Percentiles rank a stretch among this genome's conserved stretches.
Evolutionary conservation across 2,797 vertebrate genomes (phyloP).

Genomic region (Apogon hyalosoma): DNA sequence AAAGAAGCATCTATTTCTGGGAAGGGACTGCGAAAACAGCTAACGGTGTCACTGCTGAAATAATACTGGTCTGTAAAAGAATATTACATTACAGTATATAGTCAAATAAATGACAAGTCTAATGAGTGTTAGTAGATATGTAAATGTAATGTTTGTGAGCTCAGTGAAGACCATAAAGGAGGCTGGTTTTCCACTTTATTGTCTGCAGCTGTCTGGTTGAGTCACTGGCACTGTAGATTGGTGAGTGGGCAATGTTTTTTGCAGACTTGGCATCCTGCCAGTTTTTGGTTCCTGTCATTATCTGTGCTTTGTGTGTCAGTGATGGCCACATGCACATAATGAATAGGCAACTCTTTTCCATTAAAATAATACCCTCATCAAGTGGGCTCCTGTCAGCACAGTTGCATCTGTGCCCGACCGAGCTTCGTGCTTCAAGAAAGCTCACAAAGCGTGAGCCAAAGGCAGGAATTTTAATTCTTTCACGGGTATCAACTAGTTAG

Average conservation of each 20-base stretch:
- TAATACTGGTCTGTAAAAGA: constrained; percentile 39
- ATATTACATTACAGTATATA: constrained; percentile 36
- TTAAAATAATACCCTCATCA: constrained; percentile 84
- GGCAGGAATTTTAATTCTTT: constrained; percentile 82
- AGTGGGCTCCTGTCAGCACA: constrained; percentile 70
- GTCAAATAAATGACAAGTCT: constrained; percentile 58
- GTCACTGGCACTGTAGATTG: constrained; percentile 56
- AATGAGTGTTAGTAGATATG: constrained; percentile 56
- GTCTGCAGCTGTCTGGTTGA: constrained; percentile 64
- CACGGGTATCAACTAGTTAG: constrained; percentile 71
- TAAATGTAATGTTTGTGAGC: constrained; percentile 56
- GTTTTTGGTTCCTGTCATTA: constrained; percentile 74
- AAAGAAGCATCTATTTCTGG: constrained; percentile 75
- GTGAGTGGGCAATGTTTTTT: constrained; percentile 45
- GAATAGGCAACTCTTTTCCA: constrained; percentile 79
- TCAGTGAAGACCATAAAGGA: constrained; percentile 43
- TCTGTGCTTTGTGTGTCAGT: constrained; percentile 77
- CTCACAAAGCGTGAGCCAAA: constrained; percentile 63
- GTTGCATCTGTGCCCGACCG: constrained; percentile 56
- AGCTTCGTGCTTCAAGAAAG: constrained; percentile 59
- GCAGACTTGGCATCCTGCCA: constrained; percentile 63
- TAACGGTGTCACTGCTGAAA: constrained; percentile 36
- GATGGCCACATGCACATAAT: constrained; percentile 74
- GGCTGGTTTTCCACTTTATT: constrained; percentile 62
- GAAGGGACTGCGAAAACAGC: constrained; percentile 65